phyloP scores from a whole-genome alignment of 2,113 vertebrate genomes.

The Centrocercus urophasianus region DNA sequence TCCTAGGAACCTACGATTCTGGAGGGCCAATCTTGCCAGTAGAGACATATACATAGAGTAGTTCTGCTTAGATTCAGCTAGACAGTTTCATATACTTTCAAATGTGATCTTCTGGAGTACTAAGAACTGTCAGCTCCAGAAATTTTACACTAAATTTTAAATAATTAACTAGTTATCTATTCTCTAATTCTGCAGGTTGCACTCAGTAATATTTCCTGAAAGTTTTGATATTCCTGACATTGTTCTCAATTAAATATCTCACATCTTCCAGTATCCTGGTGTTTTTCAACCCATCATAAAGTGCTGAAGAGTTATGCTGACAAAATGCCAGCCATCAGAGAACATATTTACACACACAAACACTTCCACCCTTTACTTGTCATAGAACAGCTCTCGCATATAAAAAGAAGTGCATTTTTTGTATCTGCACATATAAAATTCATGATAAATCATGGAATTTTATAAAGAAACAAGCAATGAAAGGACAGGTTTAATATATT shows the following conservation, averaged over 20 bases:
- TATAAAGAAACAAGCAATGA: not conserved
- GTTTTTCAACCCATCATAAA: not conserved
- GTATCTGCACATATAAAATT: not conserved
- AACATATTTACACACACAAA: not conserved
- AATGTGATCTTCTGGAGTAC: not conserved
- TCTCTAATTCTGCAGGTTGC: not conserved
- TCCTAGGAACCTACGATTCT: not conserved
- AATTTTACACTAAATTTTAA: not conserved
- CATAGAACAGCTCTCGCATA: not conserved
- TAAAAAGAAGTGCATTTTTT: not conserved
- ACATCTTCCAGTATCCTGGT: not conserved
- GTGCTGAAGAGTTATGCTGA: not conserved
- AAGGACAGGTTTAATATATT: not conserved
- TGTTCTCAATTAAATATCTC: not conserved
- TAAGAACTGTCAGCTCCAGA: not conserved
- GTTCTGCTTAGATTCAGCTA: not conserved
- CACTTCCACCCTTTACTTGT: not conserved
- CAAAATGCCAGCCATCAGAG: not conserved
- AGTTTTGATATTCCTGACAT: not conserved
- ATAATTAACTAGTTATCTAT: not conserved
- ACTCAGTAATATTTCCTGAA: not conserved
- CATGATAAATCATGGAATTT: not conserved
- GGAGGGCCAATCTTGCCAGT: not conserved
- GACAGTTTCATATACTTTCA: fast-evolving
- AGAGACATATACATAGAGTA: not conserved